Conservation (phyloP, 2,888 invertebrate species). For the Cordilura impudica region DNA sequence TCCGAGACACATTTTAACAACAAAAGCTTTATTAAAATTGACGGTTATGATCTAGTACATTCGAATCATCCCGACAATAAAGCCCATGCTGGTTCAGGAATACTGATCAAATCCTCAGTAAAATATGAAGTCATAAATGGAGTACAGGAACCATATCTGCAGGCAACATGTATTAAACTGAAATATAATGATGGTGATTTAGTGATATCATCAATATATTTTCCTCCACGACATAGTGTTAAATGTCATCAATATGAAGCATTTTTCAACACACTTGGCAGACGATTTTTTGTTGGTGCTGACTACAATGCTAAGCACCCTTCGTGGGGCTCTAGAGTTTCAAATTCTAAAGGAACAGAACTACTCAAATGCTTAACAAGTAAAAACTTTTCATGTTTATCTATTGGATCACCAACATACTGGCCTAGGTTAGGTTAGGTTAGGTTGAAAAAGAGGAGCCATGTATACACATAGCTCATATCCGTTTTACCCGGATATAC, state of each 20-base stretch:
- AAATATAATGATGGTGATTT: neutral
- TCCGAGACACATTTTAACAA: conserved; percentile 21
- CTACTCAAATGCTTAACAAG: too few relatives aligned
- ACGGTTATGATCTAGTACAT: too few relatives aligned
- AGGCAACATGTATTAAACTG: conserved; percentile 28
- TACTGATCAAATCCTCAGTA: conserved; percentile 8
- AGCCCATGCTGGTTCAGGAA: conserved; percentile 10
- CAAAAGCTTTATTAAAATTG: neutral
- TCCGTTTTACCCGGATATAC: too few relatives aligned
- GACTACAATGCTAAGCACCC: too few relatives aligned
- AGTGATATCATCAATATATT: neutral
- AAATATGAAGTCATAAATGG: conserved; percentile 1
- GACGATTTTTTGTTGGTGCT: conserved; percentile 39
- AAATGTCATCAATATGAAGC: neutral
- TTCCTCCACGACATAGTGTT: conserved; percentile 3
- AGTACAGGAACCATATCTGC: neutral
- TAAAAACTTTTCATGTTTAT: too few relatives aligned
- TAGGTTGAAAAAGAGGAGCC: too few relatives aligned
- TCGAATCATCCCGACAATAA: conserved; percentile 1
- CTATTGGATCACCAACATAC: too few relatives aligned
- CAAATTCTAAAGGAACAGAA: too few relatives aligned
- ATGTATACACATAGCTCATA: too few relatives aligned
- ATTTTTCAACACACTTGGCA: neutral
- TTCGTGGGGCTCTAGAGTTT: too few relatives aligned
- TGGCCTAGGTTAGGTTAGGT: too few relatives aligned